Evolutionary conservation across 1,140 invertebrate genomes (phyloP).

Genomic region (Camponotus pennsylvanicus): DNA sequence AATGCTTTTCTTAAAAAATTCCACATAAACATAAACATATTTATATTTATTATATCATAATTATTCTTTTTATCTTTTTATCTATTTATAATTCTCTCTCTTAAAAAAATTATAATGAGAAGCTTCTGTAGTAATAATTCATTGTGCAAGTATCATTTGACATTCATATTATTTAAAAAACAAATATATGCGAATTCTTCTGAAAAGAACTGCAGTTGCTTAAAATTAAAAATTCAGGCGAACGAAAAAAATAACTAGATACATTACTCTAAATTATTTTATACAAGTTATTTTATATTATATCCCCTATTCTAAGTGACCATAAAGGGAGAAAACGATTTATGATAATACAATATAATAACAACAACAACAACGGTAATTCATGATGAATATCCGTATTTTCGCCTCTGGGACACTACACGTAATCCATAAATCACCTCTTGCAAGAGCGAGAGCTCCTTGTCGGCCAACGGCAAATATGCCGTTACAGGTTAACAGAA

Average conservation of each 20-base stretch:
- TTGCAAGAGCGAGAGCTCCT: neutral
- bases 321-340: neutral
- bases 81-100: neutral
- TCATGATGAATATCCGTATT: neutral
- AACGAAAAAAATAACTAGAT: too few relatives aligned
- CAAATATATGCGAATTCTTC: neutral
- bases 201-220: too few relatives aligned
- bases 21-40: neutral
- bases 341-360: too few relatives aligned
- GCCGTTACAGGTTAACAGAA: slow-evolving; percentile 2
- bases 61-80: neutral
- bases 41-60: neutral
- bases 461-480: neutral
- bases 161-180: neutral
- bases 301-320: neutral
- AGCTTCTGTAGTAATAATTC: neutral
- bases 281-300: neutral
- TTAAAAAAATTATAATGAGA: neutral
- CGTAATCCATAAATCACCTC: neutral
- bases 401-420: too few relatives aligned
- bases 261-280: neutral
- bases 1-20: too few relatives aligned
- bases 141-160: neutral
- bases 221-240: slow-evolving; percentile 10
- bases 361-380: neutral